Evolutionary conservation across 2,113 vertebrate genomes (phyloP).

Genomic region (Pristiophorus japonicus): DNA sequence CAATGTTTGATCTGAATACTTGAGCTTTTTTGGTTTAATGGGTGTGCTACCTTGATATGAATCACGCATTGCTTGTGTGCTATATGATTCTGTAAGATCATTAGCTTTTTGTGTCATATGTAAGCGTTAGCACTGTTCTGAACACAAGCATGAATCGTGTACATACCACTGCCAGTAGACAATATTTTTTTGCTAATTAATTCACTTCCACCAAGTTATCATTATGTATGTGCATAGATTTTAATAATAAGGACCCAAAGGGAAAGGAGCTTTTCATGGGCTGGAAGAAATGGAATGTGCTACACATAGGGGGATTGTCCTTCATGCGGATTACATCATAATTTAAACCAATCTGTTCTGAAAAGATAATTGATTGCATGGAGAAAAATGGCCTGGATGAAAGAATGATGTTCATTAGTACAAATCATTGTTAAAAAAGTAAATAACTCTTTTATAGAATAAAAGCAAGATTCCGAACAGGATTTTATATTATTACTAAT

Average conservation of each 20-base stretch:
- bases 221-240: conserved; percentile 16
- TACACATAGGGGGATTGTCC: background rate
- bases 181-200: conserved; percentile 19
- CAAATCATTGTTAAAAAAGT: background rate
- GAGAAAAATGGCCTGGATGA: background rate
- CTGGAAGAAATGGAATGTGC: background rate
- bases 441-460: background rate
- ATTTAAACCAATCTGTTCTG: background rate
- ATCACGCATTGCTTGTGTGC: background rate
- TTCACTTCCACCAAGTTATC: background rate
- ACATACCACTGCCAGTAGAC: no score
- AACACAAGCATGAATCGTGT: background rate
- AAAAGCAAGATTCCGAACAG: background rate
- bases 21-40: background rate
- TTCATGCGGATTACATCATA: background rate
- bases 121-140: background rate
- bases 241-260: background rate
- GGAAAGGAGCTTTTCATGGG: background rate
- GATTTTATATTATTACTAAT: background rate
- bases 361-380: background rate
- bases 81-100: background rate
- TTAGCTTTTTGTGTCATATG: background rate
- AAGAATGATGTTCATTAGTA: background rate
- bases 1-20: background rate
- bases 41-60: background rate